A percentile compares a stretch with the other conserved stretches of the same genome.
Conservation (phyloP, 1,140 invertebrate species). For the Pinna nobilis region DNA sequence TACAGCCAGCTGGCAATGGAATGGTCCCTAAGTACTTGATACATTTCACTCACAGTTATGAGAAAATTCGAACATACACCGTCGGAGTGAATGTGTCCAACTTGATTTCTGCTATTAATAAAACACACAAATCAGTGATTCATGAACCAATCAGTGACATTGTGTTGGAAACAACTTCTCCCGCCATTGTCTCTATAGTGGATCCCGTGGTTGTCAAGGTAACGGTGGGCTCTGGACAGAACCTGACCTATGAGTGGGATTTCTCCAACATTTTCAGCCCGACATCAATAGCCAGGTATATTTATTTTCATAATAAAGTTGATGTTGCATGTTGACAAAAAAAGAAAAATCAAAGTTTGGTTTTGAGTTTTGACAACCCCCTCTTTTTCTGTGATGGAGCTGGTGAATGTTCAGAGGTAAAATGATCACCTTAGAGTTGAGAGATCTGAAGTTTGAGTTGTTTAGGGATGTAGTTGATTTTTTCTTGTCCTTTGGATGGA, state of each 20-base stretch:
- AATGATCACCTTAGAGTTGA: no score
- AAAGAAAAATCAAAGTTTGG: no score
- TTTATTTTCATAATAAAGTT: slow-evolving; percentile 1
- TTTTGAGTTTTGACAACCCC: no score
- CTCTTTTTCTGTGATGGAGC: no score
- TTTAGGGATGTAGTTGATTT: no score
- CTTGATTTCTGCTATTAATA: background rate
- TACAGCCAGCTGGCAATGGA: background rate
- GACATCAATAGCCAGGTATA: no score
- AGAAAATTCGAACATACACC: background rate
- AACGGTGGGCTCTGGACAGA: slow-evolving; percentile 6
- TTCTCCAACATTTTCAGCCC: slow-evolving; percentile 8
- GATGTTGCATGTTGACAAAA: no score
- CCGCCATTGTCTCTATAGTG: slow-evolving; percentile 1
- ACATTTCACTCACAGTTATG: background rate
- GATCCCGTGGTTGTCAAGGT: slow-evolving; percentile 17
- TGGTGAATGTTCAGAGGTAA: no score
- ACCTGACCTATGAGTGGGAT: slow-evolving; percentile 24
- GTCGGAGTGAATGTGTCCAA: slow-evolving; percentile 23
- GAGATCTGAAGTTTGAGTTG: no score
- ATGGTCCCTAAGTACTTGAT: background rate
- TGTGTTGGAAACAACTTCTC: slow-evolving; percentile 5
- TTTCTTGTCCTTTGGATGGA: no score
- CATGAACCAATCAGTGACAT: slow-evolving; percentile 18
- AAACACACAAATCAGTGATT: background rate